Base-by-base conservation (phyloP, 1,140 invertebrate species). In the Brachionus calyciflorus region DNA sequence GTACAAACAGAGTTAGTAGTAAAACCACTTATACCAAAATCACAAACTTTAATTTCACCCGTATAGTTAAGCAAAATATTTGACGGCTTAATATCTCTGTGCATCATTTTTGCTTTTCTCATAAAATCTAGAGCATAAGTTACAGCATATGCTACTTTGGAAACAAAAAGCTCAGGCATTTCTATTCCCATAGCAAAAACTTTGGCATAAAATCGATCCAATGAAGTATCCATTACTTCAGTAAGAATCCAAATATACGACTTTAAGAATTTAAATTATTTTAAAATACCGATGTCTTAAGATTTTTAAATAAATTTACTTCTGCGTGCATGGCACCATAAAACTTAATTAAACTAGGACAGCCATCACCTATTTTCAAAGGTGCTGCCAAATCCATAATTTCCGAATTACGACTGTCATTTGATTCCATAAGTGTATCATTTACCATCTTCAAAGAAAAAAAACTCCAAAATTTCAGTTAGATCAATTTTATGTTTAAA, bases 1-100 rank as follows among this genome's bases (percentile, higher is more conserved):
- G n/a, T 57, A 60, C 30, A 37, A 7, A 76, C 33, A 4, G 76
- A 77, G 40, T 77, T 65, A 19, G 17, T 48, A 19, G 51, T 46
- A 24, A 44, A 33, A 17, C 55, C 80, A 76, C 83, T 84, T 30
- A 86, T 84, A 63, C 86, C 86, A 81, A 87, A 87, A 79, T 87
- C 86, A 79, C 84, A 83, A 1, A 87, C 79, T 78, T 87, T 87
- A 14, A 87, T 83, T 24, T 84, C 80, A 26, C 86, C 86, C 26
- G 77, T 78, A 14, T 80, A 81, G 77, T 85, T 87, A 70, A 87
- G 83, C 77, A 87, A 79, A 79, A 87, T 83, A 80, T 87, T 87
- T 55, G 81, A 85, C 14, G 86, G 85, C 76, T 87, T 87, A 9
- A 87, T 81, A 80, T 87, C 86, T 83, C 86, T 79, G 77, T 87